Evolutionary conservation across 2,113 vertebrate genomes (phyloP), one percentile per base, ranked within the genome.

Genomic region (Meriones unguiculatus): DNA sequence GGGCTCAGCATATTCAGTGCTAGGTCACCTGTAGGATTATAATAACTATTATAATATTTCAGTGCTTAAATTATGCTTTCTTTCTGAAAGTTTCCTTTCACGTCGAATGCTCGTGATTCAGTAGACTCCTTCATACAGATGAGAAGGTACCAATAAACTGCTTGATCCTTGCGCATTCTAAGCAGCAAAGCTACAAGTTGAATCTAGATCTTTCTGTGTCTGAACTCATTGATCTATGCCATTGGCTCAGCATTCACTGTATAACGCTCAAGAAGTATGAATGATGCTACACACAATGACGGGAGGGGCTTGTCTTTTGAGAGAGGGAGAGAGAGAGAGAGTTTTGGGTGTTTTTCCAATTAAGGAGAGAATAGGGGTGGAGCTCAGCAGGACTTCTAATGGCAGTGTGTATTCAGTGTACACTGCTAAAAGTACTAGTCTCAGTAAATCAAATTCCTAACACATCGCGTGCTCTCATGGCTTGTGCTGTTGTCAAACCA

Each of bases 321-420:
- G 10, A 57, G 59, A 46, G 18, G 8, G 35, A n/a, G 35, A 75
- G 28, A 72, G 30, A 57, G 4, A 41, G 30, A 7, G 69, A 70
- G 69, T 5, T 81, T 73, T 52, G 65, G 54, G 13, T 76, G 20
- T 87, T 57, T 89, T 92, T 87, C 90, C 93, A 95, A 97, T 28
- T 67, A 91, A 64, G 38, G 65, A 70, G 15, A 92, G 32, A 88
- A 81, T 81, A 15, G 52, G 84, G 32, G 10, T 3, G 67, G 32
- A 84, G 14, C 1, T 62, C 13, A 69, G 7, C 28, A 85, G 38
- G 62, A 67, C 77, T 35, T 89, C 81, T n/a, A 46, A 86, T 54
- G 24, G 30, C 52, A 92, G 0, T 25, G 0, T 50, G 28, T 70
- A 70, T 30, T 89, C 90, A 35, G 72, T 3, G 11, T 1, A 10